Conservation (phyloP, 2,888 invertebrate genomes). For the Palloptera scutellata region DNA sequence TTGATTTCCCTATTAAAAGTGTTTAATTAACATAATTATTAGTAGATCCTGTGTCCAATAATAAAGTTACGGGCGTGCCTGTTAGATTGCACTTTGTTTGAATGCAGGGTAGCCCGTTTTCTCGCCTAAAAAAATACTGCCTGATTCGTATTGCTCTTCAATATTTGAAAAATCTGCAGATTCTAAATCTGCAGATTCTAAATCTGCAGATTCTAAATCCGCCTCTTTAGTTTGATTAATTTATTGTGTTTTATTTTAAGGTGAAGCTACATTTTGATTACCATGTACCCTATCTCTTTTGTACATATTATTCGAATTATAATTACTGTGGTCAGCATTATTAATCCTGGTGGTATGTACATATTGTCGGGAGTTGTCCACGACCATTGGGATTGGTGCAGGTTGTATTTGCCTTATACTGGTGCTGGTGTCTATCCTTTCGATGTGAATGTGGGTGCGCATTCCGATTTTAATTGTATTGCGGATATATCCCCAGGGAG, state of each 20-base stretch:
- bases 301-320: conserved; percentile 3
- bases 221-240: conserved; percentile 7
- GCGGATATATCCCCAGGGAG: neutral
- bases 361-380: conserved; percentile 10
- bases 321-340: neutral
- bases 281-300: conserved; percentile 12
- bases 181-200: too few relatives aligned
- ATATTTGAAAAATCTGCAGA: conserved; percentile 5
- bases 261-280: neutral
- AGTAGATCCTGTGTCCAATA: conserved; percentile 6
- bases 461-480: neutral
- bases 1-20: conserved; percentile 1
- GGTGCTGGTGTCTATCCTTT: too few relatives aligned
- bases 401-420: neutral
- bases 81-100: conserved; percentile 14
- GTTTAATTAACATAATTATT: conserved; percentile 13
- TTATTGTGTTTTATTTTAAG: conserved; percentile 3
- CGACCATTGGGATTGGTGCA: conserved; percentile 11
- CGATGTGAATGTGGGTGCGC: too few relatives aligned
- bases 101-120: conserved; percentile 8
- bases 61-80: neutral
- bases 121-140: conserved; percentile 10
- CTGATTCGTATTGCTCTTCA: conserved; percentile 17
- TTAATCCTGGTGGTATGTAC: conserved; percentile 8
- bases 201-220: too few relatives aligned